A percentile compares a stretch with the other conserved stretches of the same genome.
phyloP scores from a whole-genome alignment of 2,888 invertebrate genomes.

The Drosophila birchii region DNA sequence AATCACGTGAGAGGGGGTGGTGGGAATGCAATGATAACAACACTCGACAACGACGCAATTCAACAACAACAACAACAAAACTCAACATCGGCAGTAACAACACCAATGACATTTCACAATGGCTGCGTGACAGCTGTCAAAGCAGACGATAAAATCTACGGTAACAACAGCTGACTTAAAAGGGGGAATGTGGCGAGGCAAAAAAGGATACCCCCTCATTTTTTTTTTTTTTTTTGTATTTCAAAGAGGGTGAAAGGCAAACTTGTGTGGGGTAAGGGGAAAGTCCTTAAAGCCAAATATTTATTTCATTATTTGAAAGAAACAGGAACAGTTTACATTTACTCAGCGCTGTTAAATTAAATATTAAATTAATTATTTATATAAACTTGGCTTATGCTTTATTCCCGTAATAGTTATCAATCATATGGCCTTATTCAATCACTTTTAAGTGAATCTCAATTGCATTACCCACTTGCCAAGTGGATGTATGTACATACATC shows the following conservation, averaged over 20 bases:
- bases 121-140: constrained; percentile 71
- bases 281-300: not conserved
- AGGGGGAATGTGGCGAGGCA: not conserved
- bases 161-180: constrained; percentile 25
- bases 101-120: constrained; percentile 57
- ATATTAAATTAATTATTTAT: not conserved
- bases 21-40: constrained; percentile 38
- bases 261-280: constrained; percentile 5
- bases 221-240: too few relatives aligned
- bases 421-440: constrained; percentile 1
- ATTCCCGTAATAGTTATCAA: not conserved
- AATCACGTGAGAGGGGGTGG: constrained; percentile 50
- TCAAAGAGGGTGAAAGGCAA: constrained; percentile 10
- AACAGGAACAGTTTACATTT: not conserved
- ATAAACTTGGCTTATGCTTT: not conserved
- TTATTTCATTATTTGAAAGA: not conserved
- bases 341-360: not conserved
- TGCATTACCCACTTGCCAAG: not conserved
- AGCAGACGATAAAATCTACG: constrained; percentile 63
- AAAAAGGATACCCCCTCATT: constrained; percentile 1
- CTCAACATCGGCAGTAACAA: constrained; percentile 34
- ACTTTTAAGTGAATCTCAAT: constrained; percentile 7
- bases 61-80: constrained; percentile 10
- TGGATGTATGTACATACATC: constrained; percentile 7
- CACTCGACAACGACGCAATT: constrained; percentile 35